A percentile compares a stretch with the other conserved stretches of the same genome.
Evolutionary conservation across 53 echinoderm and acorn worm genomes (phyloP).

Genomic region (Glandiceps talaboti): DNA sequence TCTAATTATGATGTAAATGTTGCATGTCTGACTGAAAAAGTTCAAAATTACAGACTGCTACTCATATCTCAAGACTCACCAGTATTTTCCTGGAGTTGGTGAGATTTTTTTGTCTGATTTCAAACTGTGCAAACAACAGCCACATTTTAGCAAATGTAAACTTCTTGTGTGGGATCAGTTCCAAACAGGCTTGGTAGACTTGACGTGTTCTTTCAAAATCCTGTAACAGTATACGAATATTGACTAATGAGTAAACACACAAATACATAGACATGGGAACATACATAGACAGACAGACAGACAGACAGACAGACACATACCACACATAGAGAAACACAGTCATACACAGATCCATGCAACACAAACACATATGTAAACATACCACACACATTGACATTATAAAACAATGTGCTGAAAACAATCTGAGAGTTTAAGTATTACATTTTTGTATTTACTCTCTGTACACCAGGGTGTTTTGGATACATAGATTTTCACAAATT

Average conservation of each 20-base stretch:
- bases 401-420: too few relatives aligned
- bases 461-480: too few relatives aligned
- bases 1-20: too few relatives aligned
- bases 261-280: background rate
- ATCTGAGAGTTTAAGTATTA: too few relatives aligned
- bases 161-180: constrained; percentile 93
- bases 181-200: constrained; percentile 93
- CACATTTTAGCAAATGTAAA: constrained; percentile 99
- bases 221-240: constrained; percentile 36
- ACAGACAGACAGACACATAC: background rate
- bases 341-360: background rate
- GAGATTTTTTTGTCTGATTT: constrained; percentile 83
- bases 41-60: too few relatives aligned
- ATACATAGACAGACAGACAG: background rate
- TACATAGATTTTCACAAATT: too few relatives aligned
- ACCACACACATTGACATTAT: too few relatives aligned
- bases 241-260: background rate
- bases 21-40: too few relatives aligned
- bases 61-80: constrained; percentile 60
- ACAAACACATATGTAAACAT: too few relatives aligned
- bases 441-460: too few relatives aligned
- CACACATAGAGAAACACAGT: background rate
- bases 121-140: constrained; percentile 99
- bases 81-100: constrained; percentile 64
- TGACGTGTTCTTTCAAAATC: constrained; percentile 80